A percentile compares a stretch with the other conserved stretches of the same genome.
These are phyloP conservation scores for Prinia subflava DNA, from an alignment of 2,113 vertebrate species.

Conservation along the genomic window DNA sequence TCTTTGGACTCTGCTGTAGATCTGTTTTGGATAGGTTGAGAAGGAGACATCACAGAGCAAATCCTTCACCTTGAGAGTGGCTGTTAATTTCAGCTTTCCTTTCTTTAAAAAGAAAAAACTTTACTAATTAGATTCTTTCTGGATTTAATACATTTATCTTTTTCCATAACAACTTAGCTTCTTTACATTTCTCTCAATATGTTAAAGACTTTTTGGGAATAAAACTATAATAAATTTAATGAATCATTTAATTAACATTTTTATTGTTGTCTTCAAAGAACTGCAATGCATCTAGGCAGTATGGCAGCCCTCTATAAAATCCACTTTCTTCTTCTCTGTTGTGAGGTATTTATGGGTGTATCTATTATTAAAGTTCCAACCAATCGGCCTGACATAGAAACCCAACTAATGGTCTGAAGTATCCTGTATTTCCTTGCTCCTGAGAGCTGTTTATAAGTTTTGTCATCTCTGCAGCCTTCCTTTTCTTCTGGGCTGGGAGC, in stretches of 20 bases:
- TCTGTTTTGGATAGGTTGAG: background rate
- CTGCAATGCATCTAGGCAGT: background rate
- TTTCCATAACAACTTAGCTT: background rate
- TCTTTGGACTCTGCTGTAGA: background rate
- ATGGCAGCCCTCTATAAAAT: background rate
- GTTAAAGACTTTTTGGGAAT: background rate
- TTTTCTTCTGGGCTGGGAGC: background rate
- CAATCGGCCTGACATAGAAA: background rate
- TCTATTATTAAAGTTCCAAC: background rate
- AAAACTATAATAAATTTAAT: background rate
- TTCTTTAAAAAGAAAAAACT: background rate
- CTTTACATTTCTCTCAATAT: background rate
- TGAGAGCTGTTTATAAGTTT: background rate
- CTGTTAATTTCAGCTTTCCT: background rate
- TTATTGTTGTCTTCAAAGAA: background rate
- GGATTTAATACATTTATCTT: background rate
- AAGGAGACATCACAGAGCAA: background rate
- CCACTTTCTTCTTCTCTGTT: background rate
- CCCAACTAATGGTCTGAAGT: background rate
- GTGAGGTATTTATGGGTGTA: background rate
- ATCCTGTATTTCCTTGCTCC: background rate
- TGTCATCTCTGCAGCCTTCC: background rate
- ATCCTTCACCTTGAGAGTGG: background rate
- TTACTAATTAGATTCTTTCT: background rate
- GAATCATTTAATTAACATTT: background rate